These are phyloP conservation scores for Caenorhabditis doughertyi DNA, from an alignment of 2,888 invertebrate genomes.

Conservation along the genomic window DNA sequence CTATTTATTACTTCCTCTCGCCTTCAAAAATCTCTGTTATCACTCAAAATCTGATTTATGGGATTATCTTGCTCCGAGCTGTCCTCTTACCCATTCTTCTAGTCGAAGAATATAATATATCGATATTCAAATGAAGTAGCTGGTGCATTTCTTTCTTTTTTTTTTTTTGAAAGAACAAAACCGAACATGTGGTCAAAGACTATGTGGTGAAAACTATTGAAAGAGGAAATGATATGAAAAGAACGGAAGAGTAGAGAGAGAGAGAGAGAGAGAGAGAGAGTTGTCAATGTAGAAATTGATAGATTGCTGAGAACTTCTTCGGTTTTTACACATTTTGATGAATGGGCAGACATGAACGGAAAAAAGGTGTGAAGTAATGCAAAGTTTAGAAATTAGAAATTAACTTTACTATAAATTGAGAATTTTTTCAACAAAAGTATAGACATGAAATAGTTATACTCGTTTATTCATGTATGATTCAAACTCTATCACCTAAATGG, in stretches of 20 bases:
- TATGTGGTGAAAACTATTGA: conserved; percentile 35
- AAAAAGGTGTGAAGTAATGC: conserved; percentile 1
- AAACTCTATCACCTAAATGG: too few relatives aligned
- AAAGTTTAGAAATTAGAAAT: neutral
- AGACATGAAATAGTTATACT: too few relatives aligned
- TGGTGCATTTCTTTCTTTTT: neutral
- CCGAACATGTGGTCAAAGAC: conserved; percentile 30
- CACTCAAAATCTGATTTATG: conserved; percentile 20
- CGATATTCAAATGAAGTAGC: too few relatives aligned
- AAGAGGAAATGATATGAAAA: neutral
- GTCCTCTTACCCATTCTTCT: too few relatives aligned
- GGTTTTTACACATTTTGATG: conserved; percentile 38
- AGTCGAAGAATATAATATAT: too few relatives aligned
- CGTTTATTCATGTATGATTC: too few relatives aligned
- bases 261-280: too few relatives aligned
- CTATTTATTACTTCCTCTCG: conserved; percentile 18
- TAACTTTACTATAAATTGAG: too few relatives aligned
- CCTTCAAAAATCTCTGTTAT: conserved; percentile 13
- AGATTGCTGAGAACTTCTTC: conserved; percentile 47
- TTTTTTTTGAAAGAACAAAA: conserved; percentile 11
- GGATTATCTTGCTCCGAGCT: neutral
- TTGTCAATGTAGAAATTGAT: conserved; percentile 46
- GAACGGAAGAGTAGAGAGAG: neutral
- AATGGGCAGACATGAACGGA: conserved; percentile 6
- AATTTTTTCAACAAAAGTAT: too few relatives aligned